Evolutionary conservation across 2,113 vertebrate genomes (phyloP).

Genomic region (Brachionichthys hirsutus): DNA sequence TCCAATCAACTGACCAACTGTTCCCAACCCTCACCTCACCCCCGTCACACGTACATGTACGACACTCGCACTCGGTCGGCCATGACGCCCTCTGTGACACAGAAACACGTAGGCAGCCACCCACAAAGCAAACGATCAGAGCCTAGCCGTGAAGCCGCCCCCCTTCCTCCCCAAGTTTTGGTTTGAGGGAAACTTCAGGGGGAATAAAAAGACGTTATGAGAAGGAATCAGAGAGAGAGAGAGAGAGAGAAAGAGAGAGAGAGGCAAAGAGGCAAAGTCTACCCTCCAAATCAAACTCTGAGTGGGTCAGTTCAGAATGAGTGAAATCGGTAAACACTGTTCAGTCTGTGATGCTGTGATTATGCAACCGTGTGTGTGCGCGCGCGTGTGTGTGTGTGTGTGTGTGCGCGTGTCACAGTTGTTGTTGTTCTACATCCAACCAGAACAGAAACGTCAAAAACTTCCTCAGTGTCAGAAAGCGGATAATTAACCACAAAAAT

Average conservation of each 20-base stretch:
- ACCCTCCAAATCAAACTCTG: conserved; percentile 19
- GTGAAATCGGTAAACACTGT: conserved; percentile 37
- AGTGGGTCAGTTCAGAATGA: conserved; percentile 47
- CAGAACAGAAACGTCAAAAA: background rate
- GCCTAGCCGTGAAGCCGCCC: conserved; percentile 41
- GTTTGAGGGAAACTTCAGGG: conserved; percentile 9
- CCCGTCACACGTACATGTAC: conserved; percentile 9
- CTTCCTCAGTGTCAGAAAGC: background rate
- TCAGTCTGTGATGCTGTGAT: conserved; percentile 50
- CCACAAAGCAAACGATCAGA: conserved; percentile 63
- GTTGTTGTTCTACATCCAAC: conserved; percentile 13
- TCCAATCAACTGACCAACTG: conserved; percentile 34
- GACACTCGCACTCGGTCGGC: conserved; percentile 17
- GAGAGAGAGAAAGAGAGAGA: conserved; percentile 23
- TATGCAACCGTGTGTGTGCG: conserved; percentile 15
- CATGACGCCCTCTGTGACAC: conserved; percentile 9
- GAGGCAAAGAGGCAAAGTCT: conserved; percentile 30
- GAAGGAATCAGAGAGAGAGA: conserved; percentile 44
- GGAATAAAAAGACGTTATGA: conserved; percentile 27
- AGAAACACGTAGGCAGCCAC: conserved; percentile 19
- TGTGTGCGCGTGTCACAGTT: conserved; percentile 13
- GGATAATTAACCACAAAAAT: background rate
- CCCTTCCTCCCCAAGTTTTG: conserved; percentile 11
- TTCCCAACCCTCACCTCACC: conserved; percentile 15
- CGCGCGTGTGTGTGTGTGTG: conserved; percentile 12